Conservation (phyloP, 2,797 vertebrate species). For the Helarctos malayanus region DNA sequence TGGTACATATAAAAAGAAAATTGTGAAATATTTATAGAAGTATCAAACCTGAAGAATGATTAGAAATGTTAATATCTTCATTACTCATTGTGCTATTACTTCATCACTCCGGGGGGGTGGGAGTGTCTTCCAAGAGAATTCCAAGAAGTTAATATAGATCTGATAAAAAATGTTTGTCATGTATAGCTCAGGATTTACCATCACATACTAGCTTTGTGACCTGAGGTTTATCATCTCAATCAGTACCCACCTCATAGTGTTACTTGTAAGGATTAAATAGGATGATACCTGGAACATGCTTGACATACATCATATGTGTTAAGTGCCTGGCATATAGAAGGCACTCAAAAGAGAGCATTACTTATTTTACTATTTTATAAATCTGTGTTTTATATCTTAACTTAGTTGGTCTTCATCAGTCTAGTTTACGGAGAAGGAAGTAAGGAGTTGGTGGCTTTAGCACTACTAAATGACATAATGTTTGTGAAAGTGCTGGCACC, state of each 20-base stretch:
- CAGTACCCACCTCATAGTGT: neutral
- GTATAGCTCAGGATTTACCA: neutral
- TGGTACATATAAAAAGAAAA: neutral
- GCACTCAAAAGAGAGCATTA: neutral
- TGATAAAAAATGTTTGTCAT: neutral
- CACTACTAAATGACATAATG: neutral
- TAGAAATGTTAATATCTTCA: neutral
- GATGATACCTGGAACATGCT: no score
- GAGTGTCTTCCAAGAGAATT: neutral
- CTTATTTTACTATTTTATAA: neutral
- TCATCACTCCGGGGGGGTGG: neutral
- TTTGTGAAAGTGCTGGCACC: neutral
- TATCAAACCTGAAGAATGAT: neutral
- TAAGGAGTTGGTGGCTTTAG: neutral
- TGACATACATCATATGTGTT: neutral
- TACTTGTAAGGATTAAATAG: neutral
- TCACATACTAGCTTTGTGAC: neutral
- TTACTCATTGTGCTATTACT: neutral
- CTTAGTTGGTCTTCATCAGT: neutral
- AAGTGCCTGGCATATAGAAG: neutral
- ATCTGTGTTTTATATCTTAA: neutral
- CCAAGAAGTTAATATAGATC: neutral
- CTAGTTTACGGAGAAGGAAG: neutral
- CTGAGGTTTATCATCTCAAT: neutral
- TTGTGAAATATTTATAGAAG: neutral